Conservation (phyloP, 1,140 invertebrate genomes). For the Trichonephila clavata region DNA sequence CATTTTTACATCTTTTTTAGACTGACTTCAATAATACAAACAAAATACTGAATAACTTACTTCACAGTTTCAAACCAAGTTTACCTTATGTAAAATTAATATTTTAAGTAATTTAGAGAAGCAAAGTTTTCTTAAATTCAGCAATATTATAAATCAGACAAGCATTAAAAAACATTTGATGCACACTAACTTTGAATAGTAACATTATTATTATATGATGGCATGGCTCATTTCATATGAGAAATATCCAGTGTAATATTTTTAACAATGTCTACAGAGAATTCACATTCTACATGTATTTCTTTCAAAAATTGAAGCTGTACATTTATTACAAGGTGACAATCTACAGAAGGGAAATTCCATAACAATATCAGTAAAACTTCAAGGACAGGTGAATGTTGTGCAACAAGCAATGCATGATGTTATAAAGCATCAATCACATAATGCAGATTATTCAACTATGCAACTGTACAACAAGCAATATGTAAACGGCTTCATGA, state of each 20-base stretch:
- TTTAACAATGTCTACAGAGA: constrained; percentile 68
- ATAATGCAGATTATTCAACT: constrained; percentile 34
- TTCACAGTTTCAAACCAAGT: too few species aligned
- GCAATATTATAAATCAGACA: too few species aligned
- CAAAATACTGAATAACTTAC: too few species aligned
- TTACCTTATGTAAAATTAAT: too few species aligned
- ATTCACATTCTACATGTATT: constrained; percentile 31
- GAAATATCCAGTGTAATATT: constrained; percentile 61
- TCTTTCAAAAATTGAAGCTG: constrained; percentile 57
- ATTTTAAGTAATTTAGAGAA: too few species aligned
- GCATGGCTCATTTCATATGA: constrained; percentile 20
- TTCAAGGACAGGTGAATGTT: constrained; percentile 54
- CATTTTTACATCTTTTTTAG: too few species aligned
- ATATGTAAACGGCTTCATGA: constrained; percentile 29
- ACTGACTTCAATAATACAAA: too few species aligned
- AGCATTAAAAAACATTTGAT: too few species aligned
- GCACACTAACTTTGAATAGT: neutral
- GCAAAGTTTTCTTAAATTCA: too few species aligned
- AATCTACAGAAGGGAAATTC: constrained; percentile 63
- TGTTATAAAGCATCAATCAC: constrained; percentile 31
- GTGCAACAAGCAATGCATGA: constrained; percentile 53
- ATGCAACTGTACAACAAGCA: constrained; percentile 59
- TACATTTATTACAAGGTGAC: constrained; percentile 71
- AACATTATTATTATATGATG: neutral
- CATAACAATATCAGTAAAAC: constrained; percentile 56